Conservation (phyloP, 2,888 invertebrate species). For the Cataglyphis livida region DNA sequence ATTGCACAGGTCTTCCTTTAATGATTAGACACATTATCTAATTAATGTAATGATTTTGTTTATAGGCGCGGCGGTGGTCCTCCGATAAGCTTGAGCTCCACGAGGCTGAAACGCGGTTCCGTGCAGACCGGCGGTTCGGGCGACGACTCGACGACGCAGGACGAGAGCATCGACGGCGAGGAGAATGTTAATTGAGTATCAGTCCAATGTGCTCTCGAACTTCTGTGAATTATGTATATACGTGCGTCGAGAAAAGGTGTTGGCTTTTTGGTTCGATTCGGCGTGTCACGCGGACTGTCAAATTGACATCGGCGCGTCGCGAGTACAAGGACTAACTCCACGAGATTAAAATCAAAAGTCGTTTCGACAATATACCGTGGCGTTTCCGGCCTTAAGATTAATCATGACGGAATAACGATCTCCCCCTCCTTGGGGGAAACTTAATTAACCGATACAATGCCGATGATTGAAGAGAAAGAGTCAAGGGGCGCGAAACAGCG, state of each 20-base stretch:
- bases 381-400: constrained; percentile 39
- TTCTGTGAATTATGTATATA: constrained; percentile 77
- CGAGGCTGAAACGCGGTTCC: constrained; percentile 90
- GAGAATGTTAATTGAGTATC: constrained; percentile 87
- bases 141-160: constrained; percentile 92
- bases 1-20: not conserved
- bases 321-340: constrained; percentile 24
- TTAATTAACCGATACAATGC: constrained; percentile 29
- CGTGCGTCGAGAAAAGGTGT: constrained; percentile 67
- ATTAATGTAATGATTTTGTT: constrained; percentile 57
- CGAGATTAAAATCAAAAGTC: constrained; percentile 48
- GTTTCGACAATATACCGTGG: constrained; percentile 4
- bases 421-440: not conserved
- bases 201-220: constrained; percentile 63
- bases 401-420: constrained; percentile 40
- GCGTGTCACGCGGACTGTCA: constrained; percentile 19
- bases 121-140: constrained; percentile 90
- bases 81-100: constrained; percentile 88
- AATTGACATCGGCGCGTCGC: constrained; percentile 21
- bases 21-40: constrained; percentile 18
- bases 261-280: constrained; percentile 64
- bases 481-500: constrained; percentile 1
- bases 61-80: constrained; percentile 87
- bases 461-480: constrained; percentile 26
- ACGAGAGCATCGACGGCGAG: constrained; percentile 92